These are phyloP conservation scores for Anadara kagoshimensis DNA, from an alignment of 1,140 invertebrate genomes.

Conservation along the genomic window DNA sequence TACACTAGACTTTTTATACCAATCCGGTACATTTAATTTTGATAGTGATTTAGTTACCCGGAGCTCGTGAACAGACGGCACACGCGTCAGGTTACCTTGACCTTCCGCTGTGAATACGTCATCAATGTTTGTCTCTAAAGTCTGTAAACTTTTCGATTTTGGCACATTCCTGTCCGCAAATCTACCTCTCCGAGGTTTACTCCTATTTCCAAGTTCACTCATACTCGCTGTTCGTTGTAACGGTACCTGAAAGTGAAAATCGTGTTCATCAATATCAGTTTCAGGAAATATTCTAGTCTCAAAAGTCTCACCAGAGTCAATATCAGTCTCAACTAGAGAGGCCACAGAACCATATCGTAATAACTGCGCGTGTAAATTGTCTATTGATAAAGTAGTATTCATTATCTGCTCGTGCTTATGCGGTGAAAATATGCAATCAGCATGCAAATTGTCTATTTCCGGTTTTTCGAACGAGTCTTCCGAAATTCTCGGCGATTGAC, in stretches of 20 bases:
- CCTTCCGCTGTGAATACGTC: conserved; percentile 55
- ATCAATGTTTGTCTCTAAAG: conserved; percentile 67
- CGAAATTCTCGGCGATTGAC: conserved; percentile 19
- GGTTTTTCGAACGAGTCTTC: conserved; percentile 50
- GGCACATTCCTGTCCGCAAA: conserved; percentile 61
- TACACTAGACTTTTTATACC: conserved; percentile 87
- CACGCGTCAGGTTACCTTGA: conserved; percentile 83
- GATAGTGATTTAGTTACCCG: conserved; percentile 93
- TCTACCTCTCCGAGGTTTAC: conserved; percentile 44
- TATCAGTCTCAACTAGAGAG: conserved; percentile 61
- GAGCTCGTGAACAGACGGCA: conserved; percentile 86
- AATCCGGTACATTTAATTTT: conserved; percentile 94
- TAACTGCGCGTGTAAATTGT: conserved; percentile 52
- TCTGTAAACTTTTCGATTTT: conserved; percentile 68
- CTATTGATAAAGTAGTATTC: conserved; percentile 62
- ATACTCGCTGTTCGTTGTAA: conserved; percentile 64
- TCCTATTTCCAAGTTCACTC: conserved; percentile 56
- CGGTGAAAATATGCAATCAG: conserved; percentile 66
- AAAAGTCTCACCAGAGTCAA: conserved; percentile 54
- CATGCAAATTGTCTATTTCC: conserved; percentile 56
- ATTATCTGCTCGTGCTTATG: conserved; percentile 56
- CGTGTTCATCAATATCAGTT: conserved; percentile 56
- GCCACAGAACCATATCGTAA: conserved; percentile 56
- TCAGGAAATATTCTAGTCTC: conserved; percentile 53
- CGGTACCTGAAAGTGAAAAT: conserved; percentile 63